phyloP scores from a whole-genome alignment of 1,140 invertebrate genomes.

The Drosophila guanche region DNA sequence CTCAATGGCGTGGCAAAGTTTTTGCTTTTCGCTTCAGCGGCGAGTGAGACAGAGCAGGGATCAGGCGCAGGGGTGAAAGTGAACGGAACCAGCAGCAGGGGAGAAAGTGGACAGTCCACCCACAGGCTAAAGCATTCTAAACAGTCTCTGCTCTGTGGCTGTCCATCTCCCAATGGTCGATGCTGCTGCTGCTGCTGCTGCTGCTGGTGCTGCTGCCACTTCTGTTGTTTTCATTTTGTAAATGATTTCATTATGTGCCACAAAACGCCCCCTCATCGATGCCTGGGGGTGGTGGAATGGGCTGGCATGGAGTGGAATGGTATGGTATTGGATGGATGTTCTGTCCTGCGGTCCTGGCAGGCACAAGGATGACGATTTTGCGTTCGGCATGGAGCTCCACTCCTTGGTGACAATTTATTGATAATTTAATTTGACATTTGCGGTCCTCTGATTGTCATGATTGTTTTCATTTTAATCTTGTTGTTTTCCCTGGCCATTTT shows the following conservation, averaged over 20 bases:
- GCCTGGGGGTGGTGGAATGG: slow-evolving; percentile 16
- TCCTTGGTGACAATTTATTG: slow-evolving; percentile 74
- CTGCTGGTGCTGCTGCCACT: slow-evolving; percentile 22
- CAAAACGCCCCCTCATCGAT: slow-evolving; percentile 44
- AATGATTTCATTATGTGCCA: slow-evolving; percentile 80
- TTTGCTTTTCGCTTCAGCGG: slow-evolving; percentile 67
- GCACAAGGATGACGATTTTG: slow-evolving; percentile 64
- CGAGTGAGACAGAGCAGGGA: slow-evolving; percentile 27
- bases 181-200: slow-evolving; percentile 11
- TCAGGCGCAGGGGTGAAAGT: neutral
- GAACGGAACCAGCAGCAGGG: neutral
- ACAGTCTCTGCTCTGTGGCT: slow-evolving; percentile 24
- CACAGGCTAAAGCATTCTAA: slow-evolving; percentile 41
- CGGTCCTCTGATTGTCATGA: slow-evolving; percentile 81
- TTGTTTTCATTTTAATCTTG: slow-evolving; percentile 82
- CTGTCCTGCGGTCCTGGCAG: slow-evolving; percentile 19
- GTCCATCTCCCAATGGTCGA: slow-evolving; percentile 29
- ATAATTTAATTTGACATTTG: slow-evolving; percentile 83
- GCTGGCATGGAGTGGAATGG: neutral
- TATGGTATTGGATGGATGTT: slow-evolving; percentile 3
- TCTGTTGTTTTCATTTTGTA: slow-evolving; percentile 75
- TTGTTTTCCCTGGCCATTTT: slow-evolving; percentile 49
- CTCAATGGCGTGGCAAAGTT: slow-evolving; percentile 79
- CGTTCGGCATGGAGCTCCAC: slow-evolving; percentile 44
- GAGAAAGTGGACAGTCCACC: slow-evolving; percentile 18